Conservation (phyloP, 2,888 invertebrate species). For the Synanthedon andrenaeformis region DNA sequence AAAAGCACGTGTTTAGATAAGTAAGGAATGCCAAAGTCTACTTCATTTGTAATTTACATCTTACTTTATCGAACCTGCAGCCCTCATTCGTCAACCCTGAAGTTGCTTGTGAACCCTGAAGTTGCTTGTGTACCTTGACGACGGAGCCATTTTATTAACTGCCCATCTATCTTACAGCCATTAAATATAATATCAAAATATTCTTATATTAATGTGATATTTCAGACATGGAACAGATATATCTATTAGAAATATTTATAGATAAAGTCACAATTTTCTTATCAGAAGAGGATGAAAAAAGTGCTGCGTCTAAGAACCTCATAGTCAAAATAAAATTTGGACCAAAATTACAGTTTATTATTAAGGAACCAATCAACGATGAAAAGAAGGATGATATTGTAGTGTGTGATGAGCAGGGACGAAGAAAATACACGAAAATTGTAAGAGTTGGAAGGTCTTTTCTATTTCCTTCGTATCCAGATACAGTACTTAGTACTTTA, state of each 20-base stretch:
- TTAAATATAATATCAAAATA: too few species aligned
- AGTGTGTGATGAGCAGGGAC: constrained; percentile 35
- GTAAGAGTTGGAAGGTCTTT: constrained; percentile 67
- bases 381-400: constrained; percentile 36
- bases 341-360: constrained; percentile 57
- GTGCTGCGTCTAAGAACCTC: constrained; percentile 48
- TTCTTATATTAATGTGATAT: constrained; percentile 6
- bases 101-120: too few species aligned
- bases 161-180: too few species aligned
- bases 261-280: constrained; percentile 59
- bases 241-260: constrained; percentile 68
- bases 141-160: too few species aligned
- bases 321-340: constrained; percentile 60
- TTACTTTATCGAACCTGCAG: too few species aligned
- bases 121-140: too few species aligned
- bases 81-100: too few species aligned
- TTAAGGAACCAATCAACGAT: constrained; percentile 46
- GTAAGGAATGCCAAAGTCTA: too few species aligned
- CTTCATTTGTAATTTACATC: too few species aligned
- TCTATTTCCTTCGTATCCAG: constrained; percentile 60
- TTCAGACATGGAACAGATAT: constrained; percentile 69
- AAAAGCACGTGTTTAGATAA: too few species aligned
- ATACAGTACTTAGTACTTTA: constrained; percentile 50
- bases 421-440: constrained; percentile 41
- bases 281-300: constrained; percentile 28